These are phyloP conservation scores for Neogobius melanostomus DNA, from an alignment of 2,113 vertebrate genomes.

Conservation along the genomic window DNA sequence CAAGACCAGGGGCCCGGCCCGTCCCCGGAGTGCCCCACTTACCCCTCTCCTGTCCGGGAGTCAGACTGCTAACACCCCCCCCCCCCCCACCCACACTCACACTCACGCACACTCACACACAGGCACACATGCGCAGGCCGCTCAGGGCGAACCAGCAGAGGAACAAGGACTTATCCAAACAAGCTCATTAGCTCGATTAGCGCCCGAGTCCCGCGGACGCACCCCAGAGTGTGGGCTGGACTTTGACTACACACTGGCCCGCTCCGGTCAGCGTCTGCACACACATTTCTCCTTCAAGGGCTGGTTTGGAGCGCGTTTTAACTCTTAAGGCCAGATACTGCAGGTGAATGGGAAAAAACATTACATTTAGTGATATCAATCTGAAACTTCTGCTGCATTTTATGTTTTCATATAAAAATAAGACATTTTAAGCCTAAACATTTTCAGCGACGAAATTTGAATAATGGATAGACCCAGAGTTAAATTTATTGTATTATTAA, in stretches of 20 bases:
- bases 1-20: constrained; percentile 28
- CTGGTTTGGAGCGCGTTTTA: too few species aligned
- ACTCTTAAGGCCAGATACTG: too few species aligned
- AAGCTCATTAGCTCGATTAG: constrained; percentile 77
- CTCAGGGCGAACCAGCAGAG: constrained; percentile 29
- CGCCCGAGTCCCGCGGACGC: constrained; percentile 56
- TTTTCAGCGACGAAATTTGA: too few species aligned
- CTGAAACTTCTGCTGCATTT: too few species aligned
- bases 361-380: too few species aligned
- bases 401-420: too few species aligned
- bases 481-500: too few species aligned
- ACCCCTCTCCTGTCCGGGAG: constrained; percentile 47
- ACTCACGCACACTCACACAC: too few species aligned
- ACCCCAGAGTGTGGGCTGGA: constrained; percentile 56
- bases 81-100: too few species aligned
- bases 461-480: too few species aligned
- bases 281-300: neutral
- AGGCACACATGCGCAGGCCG: neutral
- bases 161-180: constrained; percentile 61
- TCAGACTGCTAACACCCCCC: constrained; percentile 21
- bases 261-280: neutral
- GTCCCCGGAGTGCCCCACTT: constrained; percentile 48
- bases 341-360: too few species aligned
- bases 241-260: constrained; percentile 27
- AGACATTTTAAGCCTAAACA: too few species aligned